Evolutionary conservation across 2,888 invertebrate species (phyloP), one percentile per base, ranked within the genome.

Genomic region (Lasioglossum vierecki): DNA sequence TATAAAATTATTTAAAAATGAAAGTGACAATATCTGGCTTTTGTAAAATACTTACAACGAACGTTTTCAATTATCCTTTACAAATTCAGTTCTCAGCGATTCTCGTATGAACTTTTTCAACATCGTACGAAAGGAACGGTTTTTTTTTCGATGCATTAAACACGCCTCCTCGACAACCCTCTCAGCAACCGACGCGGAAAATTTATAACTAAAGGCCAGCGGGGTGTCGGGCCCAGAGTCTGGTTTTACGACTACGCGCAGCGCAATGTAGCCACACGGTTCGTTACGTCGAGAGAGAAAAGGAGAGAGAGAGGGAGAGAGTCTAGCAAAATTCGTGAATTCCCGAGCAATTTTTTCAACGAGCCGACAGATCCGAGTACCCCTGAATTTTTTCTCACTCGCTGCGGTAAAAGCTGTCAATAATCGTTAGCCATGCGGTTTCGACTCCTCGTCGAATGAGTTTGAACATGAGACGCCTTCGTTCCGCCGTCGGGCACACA

Each of bases 361-460:
- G 9, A 39, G 68, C 39, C 68, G 11, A 35, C 68, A 22, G 68
- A 68, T 22, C 53, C 18, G 22, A 8, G 46, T 73, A 73, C 57
- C 75, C 82, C 13, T 30, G 49, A 22, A 60, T 75, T 60, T 75
- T 74, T 60, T 30, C 57, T 30, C 39, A 18, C 46, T 46, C 71
- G 80, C 70, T 88, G 88, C 77, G 89, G 89, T 89, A 88, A 82
- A 88, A 88, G 83, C 84, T 88, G 89, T 89, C 89, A 83, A 83
- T 89, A 79, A 82, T 86, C 89, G 89, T 89, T 89, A 89, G 15
- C 80, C 71, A 35, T 88, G 89, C 79, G 89, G 89, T 89, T 89
- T 83, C 85, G 78, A 75, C 79, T 82, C 82, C 89, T 85, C 89
- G 86, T 81, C 79, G 82, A 88, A 88, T 88, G 82, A 86, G 83